Conservation (phyloP, 2,888 invertebrate species). For the Hirtodrosophila histrioides region DNA sequence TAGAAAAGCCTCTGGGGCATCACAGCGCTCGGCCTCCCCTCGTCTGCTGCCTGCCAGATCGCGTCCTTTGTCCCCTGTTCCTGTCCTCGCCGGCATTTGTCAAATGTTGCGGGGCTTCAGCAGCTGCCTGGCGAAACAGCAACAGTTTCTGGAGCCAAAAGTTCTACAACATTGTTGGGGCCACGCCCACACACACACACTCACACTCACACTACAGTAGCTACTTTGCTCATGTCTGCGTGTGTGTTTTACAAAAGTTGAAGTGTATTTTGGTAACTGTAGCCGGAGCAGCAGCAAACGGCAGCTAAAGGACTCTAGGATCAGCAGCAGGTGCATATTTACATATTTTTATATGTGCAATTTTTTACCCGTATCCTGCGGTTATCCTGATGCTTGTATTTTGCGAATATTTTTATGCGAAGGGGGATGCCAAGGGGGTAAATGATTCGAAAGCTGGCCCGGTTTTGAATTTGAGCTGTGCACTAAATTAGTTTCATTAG, state of each 20-base stretch:
- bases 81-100: conserved; percentile 68
- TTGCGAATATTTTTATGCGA: conserved; percentile 52
- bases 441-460: conserved; percentile 68
- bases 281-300: conserved; percentile 12
- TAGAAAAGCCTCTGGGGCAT: conserved; percentile 65
- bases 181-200: conserved; percentile 35
- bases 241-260: conserved; percentile 54
- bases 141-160: conserved; percentile 69
- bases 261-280: conserved; percentile 59
- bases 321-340: conserved; percentile 75
- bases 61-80: conserved; percentile 32
- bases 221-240: conserved; percentile 8
- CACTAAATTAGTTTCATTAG: conserved; percentile 78
- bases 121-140: conserved; percentile 64
- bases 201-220: conserved; percentile 1
- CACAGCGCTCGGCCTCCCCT: conserved; percentile 6
- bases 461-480: conserved; percentile 62
- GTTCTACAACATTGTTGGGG: conserved; percentile 64
- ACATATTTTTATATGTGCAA: conserved; percentile 62
- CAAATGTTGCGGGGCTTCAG: conserved; percentile 74
- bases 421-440: conserved; percentile 5
- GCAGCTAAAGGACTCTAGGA: conserved; percentile 24
- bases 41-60: background rate
- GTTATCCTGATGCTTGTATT: conserved; percentile 29
- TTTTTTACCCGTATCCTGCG: conserved; percentile 50